Evolutionary conservation across 2,797 vertebrate genomes (phyloP).

Genomic region (Tiaroga cobitis): DNA sequence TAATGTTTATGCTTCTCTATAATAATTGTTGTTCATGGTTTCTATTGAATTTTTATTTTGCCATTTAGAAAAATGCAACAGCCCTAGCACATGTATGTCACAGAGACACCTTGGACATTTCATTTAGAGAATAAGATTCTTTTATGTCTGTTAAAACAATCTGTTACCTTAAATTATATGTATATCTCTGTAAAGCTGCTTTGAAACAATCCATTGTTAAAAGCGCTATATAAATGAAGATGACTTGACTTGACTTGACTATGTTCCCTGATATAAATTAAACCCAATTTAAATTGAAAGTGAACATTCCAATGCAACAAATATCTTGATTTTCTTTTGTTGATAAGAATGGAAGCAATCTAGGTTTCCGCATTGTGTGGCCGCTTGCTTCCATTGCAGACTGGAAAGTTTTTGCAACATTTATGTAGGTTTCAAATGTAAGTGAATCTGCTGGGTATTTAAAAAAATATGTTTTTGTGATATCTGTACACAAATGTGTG

Average conservation of each 20-base stretch:
- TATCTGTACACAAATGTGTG: neutral
- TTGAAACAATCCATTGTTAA: no score
- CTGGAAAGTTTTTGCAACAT: neutral
- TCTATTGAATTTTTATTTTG: conserved; percentile 51
- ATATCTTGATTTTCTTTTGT: neutral
- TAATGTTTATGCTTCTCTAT: conserved; percentile 49
- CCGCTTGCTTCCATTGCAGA: neutral
- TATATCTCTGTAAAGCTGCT: no score
- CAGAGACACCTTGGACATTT: neutral
- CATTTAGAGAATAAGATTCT: neutral
- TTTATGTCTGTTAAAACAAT: no score
- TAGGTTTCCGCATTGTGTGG: neutral
- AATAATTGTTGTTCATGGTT: conserved; percentile 52
- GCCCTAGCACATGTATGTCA: conserved; percentile 16
- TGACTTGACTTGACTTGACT: no score
- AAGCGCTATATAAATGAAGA: no score
- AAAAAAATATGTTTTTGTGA: neutral
- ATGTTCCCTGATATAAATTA: neutral
- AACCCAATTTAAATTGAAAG: neutral
- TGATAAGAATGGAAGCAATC: neutral
- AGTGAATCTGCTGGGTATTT: neutral
- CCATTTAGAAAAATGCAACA: conserved; percentile 46
- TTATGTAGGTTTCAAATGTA: neutral
- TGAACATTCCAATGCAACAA: neutral
- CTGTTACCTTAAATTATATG: no score